These are phyloP conservation scores for Tricholauxania praeusta DNA, from an alignment of 2,888 invertebrate genomes.

Conservation along the genomic window DNA sequence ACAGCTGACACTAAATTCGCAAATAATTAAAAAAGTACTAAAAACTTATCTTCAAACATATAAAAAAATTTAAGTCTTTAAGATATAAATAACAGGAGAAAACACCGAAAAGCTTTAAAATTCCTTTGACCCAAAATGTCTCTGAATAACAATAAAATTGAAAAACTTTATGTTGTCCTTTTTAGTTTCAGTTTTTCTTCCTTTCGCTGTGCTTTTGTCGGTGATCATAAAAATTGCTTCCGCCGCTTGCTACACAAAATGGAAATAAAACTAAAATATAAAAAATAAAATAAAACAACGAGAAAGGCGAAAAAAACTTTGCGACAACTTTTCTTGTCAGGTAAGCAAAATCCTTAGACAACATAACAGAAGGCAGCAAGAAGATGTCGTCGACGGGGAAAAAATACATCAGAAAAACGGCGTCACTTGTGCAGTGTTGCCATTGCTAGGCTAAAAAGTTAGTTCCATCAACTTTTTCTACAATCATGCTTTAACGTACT, in stretches of 20 bases:
- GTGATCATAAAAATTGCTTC: slow-evolving; percentile 26
- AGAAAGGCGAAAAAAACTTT: not conserved
- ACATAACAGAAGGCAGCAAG: not conserved
- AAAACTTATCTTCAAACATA: too few relatives aligned
- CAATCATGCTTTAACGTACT: not conserved
- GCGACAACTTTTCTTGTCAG: slow-evolving; percentile 15
- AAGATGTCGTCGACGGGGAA: not conserved
- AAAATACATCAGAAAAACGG: not conserved
- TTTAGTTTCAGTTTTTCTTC: not conserved
- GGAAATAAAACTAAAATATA: too few relatives aligned
- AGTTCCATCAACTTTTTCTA: not conserved
- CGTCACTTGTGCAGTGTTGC: slow-evolving; percentile 2
- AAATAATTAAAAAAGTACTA: too few relatives aligned
- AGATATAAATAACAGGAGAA: too few relatives aligned
- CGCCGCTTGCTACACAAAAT: not conserved
- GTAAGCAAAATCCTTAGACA: slow-evolving; percentile 16
- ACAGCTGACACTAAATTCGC: too few relatives aligned
- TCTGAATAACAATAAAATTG: slow-evolving; percentile 20
- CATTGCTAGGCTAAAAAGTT: slow-evolving; percentile 3
- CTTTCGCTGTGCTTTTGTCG: not conserved
- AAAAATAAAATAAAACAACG: not conserved
- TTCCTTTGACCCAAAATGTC: not conserved
- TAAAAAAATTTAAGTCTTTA: too few relatives aligned
- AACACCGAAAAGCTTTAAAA: too few relatives aligned
- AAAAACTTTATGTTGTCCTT: slow-evolving; percentile 7